Base-by-base conservation (phyloP, 2,797 vertebrate genomes). In the Artibeus jamaicensis region DNA sequence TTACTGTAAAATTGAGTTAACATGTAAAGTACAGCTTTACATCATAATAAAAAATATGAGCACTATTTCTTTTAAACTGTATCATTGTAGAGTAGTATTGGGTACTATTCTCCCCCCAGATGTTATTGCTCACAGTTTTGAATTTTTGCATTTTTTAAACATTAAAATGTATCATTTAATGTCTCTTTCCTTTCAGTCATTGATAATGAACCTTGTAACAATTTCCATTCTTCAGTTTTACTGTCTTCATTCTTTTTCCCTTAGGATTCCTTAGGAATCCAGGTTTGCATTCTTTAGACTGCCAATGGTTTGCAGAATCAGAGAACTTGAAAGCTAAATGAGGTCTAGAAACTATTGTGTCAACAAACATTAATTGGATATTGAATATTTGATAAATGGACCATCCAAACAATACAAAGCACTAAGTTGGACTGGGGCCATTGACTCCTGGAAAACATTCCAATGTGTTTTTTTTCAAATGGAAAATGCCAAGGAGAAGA, bases 401-500 rank as follows among this genome's bases (percentile, higher is more conserved):
- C 37, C 44, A 74, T 4, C 55, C 34, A 67, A 4, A 39, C 9
- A 10, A 50, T 37, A 89, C 59, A 74, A 44, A 68, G 37, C 57
- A 77, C 57, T 37, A 57, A 71, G 83, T 1, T 53, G 39, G 65
- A 42, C 24, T 2, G 22, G 32, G 10, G 2, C 46, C 44, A 59
- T 0, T 37, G 65, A 22, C 21, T 77, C 37, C 21, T 5, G 4
- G 46, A 83, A 83, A 37, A 65, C 18, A 18, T 42, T 89, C 50
- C 71, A 71, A 71, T 67, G 59, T 26, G 46, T 78, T n/a, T n/a
- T n/a, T 86, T 86, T 44, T 9, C 42, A 91, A 85, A 68, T 55
- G 77, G 86, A 94, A 46, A 90, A 62, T 77, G 77, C 12, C 37
- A 55, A 55, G n/a, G 24, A 93, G 73, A 93, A 83, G 42, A 93